phyloP scores from a whole-genome alignment of 1,140 invertebrate species.

The Spodoptera litura region DNA sequence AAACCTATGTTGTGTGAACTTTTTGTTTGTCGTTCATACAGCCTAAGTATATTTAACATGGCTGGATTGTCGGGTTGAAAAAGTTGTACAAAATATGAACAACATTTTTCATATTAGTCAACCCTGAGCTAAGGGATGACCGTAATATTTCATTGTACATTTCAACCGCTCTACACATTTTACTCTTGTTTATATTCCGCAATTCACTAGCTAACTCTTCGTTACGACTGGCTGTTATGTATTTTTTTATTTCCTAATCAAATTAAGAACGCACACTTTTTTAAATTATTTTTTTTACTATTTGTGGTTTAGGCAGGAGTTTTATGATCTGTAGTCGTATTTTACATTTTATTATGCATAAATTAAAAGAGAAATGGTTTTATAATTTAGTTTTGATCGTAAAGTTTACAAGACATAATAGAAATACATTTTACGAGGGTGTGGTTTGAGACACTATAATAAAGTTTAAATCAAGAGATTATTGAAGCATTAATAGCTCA shows the following conservation, averaged over 20 bases:
- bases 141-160: conserved; percentile 27
- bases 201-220: conserved; percentile 5
- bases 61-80: neutral
- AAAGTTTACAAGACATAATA: neutral
- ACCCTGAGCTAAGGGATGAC: conserved; percentile 11
- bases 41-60: neutral
- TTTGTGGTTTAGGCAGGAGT: neutral
- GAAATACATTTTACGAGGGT: no score
- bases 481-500: no score
- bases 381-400: neutral
- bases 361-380: conserved; percentile 5
- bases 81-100: conserved; percentile 18
- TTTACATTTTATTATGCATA: neutral
- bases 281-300: conserved; percentile 11
- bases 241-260: conserved; percentile 12
- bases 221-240: neutral
- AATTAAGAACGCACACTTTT: neutral
- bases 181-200: conserved; percentile 13
- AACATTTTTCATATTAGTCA: neutral
- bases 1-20: neutral
- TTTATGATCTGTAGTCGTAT: conserved; percentile 4
- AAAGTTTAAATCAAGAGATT: no score
- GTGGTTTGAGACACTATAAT: no score
- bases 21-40: neutral
- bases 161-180: conserved; percentile 6